Percentiles rank a stretch among this genome's conserved stretches.
Conservation (phyloP, 1,140 invertebrate genomes). For the Globodera rostochiensis region DNA sequence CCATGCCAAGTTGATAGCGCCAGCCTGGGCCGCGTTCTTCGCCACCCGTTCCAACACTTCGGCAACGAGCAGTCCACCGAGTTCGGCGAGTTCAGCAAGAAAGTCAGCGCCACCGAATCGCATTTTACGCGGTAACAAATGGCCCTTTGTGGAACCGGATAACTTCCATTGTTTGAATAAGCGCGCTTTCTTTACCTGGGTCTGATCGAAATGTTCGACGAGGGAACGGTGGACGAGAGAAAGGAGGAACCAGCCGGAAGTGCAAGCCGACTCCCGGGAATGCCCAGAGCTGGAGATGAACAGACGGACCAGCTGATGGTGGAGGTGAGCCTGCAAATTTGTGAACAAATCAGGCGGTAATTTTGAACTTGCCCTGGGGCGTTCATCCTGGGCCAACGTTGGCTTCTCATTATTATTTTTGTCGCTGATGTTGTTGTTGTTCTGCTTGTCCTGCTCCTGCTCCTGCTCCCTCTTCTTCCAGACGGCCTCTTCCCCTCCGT, state of each 20-base stretch:
- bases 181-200: conserved; percentile 88
- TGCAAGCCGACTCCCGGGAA: conserved; percentile 80
- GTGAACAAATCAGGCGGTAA: background rate
- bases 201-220: conserved; percentile 63
- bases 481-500: conserved; percentile 1
- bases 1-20: conserved; percentile 78
- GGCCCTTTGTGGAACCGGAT: conserved; percentile 68
- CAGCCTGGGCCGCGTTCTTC: conserved; percentile 59
- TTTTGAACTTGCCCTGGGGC: background rate
- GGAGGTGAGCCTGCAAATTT: conserved; percentile 68
- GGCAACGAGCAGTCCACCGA: conserved; percentile 79
- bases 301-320: conserved; percentile 86
- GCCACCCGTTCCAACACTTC: conserved; percentile 76
- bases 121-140: conserved; percentile 78
- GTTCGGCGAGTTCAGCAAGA: conserved; percentile 80
- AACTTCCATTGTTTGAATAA: conserved; percentile 70
- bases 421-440: conserved; percentile 69
- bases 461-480: conserved; percentile 6
- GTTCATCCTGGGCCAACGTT: background rate
- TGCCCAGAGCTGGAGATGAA: conserved; percentile 86
- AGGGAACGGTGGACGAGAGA: conserved; percentile 74
- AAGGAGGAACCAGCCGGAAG: conserved; percentile 87
- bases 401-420: background rate
- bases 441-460: conserved; percentile 1
- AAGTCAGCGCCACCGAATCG: conserved; percentile 83